Percentiles rank a stretch among this genome's conserved stretches.
Conservation (phyloP, 2,113 vertebrate species). For the Chionis minor region DNA sequence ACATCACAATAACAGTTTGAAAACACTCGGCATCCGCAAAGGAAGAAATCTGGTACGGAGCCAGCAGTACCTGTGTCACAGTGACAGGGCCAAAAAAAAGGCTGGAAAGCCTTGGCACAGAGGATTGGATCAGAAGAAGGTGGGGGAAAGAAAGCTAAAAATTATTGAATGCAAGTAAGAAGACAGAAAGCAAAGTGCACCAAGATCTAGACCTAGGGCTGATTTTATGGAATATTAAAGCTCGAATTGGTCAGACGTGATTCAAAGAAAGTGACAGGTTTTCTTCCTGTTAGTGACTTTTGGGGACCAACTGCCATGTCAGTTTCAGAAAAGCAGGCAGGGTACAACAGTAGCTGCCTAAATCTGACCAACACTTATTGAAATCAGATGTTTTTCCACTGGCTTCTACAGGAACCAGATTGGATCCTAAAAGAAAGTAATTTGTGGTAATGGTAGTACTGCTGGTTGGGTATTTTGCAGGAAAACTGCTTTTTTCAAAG, state of each 20-base stretch:
- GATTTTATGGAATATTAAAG: background rate
- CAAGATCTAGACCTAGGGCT: background rate
- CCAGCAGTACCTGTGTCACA: background rate
- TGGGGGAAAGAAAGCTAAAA: background rate
- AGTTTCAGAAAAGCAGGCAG: background rate
- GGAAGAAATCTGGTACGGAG: background rate
- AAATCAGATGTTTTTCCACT: background rate
- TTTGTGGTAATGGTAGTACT: background rate
- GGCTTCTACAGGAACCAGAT: background rate
- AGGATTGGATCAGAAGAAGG: background rate
- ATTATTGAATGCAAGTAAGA: background rate
- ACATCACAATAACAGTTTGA: background rate
- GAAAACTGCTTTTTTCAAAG: background rate
- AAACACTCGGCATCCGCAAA: background rate
- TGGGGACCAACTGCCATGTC: background rate
- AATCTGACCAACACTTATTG: accelerated
- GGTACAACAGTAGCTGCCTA: background rate
- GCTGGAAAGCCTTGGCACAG: background rate
- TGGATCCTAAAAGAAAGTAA: background rate
- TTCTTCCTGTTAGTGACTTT: background rate
- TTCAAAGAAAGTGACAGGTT: background rate
- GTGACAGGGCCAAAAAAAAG: background rate
- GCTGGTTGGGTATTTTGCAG: background rate
- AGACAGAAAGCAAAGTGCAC: background rate
- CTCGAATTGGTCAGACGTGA: background rate